phyloP scores from a whole-genome alignment of 2,888 invertebrate genomes.

The Drosophila sordidula region DNA sequence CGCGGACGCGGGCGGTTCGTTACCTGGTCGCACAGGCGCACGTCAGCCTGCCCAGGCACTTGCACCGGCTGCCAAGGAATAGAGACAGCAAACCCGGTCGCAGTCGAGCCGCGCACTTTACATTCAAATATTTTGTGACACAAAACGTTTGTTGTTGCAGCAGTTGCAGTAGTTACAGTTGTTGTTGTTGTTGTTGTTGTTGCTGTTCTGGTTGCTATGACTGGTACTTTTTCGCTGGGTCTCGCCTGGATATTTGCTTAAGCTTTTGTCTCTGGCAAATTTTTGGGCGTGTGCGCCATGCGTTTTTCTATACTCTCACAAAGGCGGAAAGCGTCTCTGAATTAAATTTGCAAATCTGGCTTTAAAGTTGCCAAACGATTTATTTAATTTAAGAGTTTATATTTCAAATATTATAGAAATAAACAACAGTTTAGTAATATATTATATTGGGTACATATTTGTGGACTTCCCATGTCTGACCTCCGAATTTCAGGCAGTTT shows the following conservation, averaged over 20 bases:
- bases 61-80: constrained; percentile 58
- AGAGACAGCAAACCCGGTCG: constrained; percentile 62
- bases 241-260: constrained; percentile 53
- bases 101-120: constrained; percentile 66
- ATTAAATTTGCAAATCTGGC: not conserved
- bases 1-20: constrained; percentile 6
- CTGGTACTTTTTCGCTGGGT: constrained; percentile 37
- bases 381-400: not conserved
- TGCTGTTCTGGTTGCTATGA: constrained; percentile 26
- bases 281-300: constrained; percentile 64
- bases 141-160: constrained; percentile 65
- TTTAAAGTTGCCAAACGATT: constrained; percentile 12
- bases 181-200: constrained; percentile 16
- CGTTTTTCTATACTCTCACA: constrained; percentile 43
- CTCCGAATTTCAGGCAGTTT: not conserved
- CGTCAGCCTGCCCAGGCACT: constrained; percentile 55
- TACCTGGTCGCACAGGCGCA: constrained; percentile 69
- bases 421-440: no score
- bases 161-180: constrained; percentile 24
- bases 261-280: constrained; percentile 63
- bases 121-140: constrained; percentile 80
- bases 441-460: no score
- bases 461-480: not conserved
- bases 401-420: not conserved
- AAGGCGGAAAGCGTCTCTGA: constrained; percentile 6